Evolutionary conservation across 2,797 vertebrate genomes (phyloP).

Genomic region (Channallabes apus): DNA sequence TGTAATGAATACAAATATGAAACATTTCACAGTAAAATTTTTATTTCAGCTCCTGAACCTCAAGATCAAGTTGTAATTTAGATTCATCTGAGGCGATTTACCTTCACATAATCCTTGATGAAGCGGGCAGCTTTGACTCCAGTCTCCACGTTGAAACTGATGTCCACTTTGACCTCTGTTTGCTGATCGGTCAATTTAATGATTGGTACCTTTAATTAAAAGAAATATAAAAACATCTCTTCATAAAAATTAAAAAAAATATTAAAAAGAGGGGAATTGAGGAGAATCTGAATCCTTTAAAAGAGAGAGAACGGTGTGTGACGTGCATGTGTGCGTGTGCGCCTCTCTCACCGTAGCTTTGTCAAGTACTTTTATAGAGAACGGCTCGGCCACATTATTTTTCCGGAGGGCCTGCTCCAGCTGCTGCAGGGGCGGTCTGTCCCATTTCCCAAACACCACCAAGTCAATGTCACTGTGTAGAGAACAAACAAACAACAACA

Average conservation of each 20-base stretch:
- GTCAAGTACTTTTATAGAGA: constrained; percentile 98
- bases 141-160: constrained; percentile 97
- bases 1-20: no score
- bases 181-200: constrained; percentile 98
- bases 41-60: background rate
- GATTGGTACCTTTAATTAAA: constrained; percentile 85
- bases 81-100: constrained; percentile 64
- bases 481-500: constrained; percentile 23
- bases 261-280: background rate
- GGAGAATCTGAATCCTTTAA: background rate
- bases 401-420: constrained; percentile 93
- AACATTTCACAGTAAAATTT: background rate
- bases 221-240: background rate
- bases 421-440: constrained; percentile 88
- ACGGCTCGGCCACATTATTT: constrained; percentile 90
- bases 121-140: constrained; percentile 94
- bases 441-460: constrained; percentile 98
- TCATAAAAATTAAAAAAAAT: background rate
- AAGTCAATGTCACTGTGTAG: constrained; percentile 91
- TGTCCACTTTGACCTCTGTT: constrained; percentile 98
- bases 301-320: no score
- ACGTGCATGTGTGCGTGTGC: background rate
- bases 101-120: constrained; percentile 96
- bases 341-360: constrained; percentile 85
- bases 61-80: background rate